phyloP scores from a whole-genome alignment of 1,140 invertebrate genomes.

The Anthonomus grandis region DNA sequence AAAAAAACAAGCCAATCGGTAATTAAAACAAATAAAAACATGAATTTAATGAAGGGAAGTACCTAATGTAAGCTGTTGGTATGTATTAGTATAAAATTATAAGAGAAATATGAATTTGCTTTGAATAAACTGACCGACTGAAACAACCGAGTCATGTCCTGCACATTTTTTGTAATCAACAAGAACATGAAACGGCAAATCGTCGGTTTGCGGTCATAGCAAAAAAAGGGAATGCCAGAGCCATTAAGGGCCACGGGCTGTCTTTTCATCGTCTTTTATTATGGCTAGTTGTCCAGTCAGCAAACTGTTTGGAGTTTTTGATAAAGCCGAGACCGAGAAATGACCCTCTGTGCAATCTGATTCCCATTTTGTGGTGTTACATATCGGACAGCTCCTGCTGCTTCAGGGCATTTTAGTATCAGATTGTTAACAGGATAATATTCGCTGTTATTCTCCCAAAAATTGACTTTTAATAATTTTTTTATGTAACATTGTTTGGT shows the following conservation, averaged over 20 bases:
- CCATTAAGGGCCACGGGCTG: slow-evolving; percentile 18
- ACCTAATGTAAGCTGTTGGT: too few relatives aligned
- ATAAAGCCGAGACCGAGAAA: slow-evolving; percentile 24
- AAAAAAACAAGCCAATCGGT: too few relatives aligned
- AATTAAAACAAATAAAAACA: too few relatives aligned
- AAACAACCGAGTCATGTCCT: too few relatives aligned
- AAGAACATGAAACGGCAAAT: too few relatives aligned
- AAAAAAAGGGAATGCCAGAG: slow-evolving; percentile 16
- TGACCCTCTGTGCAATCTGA: slow-evolving; percentile 23
- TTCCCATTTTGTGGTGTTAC: slow-evolving; percentile 25
- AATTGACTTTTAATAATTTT: slow-evolving; percentile 1
- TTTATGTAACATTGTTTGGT: too few relatives aligned
- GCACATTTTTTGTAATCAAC: too few relatives aligned
- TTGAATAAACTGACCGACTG: too few relatives aligned
- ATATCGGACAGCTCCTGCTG: slow-evolving; percentile 11
- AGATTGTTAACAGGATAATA: slow-evolving; percentile 20
- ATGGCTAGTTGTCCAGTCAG: slow-evolving; percentile 27
- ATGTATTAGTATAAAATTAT: too few relatives aligned
- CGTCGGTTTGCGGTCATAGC: not conserved
- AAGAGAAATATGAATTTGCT: too few relatives aligned
- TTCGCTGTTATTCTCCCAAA: slow-evolving; percentile 12
- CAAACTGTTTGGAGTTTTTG: slow-evolving; percentile 29
- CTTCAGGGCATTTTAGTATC: slow-evolving; percentile 1
- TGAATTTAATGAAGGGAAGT: too few relatives aligned
- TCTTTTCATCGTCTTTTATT: slow-evolving; percentile 25